Evolutionary conservation across 2,113 vertebrate species (phyloP), one percentile per base, ranked within the genome.

Genomic region (Murina feae): DNA sequence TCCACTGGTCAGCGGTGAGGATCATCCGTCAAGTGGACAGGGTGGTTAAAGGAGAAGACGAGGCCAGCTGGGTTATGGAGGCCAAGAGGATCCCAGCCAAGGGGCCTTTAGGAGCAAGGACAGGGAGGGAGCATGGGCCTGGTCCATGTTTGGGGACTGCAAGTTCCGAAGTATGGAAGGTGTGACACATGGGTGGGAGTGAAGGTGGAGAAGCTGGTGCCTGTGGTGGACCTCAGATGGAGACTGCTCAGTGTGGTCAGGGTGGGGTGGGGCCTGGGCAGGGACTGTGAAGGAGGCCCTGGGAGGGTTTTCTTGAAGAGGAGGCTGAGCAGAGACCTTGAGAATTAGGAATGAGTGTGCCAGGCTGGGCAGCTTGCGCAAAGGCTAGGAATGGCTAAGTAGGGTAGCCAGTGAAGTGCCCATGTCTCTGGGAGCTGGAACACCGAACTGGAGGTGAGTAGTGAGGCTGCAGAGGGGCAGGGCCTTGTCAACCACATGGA

Each of bases 1-100:
- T 99, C 99, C 91, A 99, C 99, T 0, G 99, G 99, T 0, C 99
- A 99, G 96, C 98, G 99, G 99, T 99, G 96, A 96, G 97, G 79
- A 72, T 18, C 35, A 3, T 16, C 9, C 0, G 0, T 37, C 78
- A 35, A 9, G 51, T 0, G 1, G 53, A 39, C 42, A 47, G 23
- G 44, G 71, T 10, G 30, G 47, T 63, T 72, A 23, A 76, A 37
- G 60, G 83, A 65, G 69, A 53, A 71, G 60, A 42, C n/a, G 55
- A 42, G 21, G 10, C 47, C 10, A 20, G n/a, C 76, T 53, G 28
- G 68, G 74, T 68, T 12, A 13, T 11, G 0, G 68, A 68, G 74
- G 69, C 63, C 68, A 4, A 58, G 39, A 8, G 47, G 17, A 10
- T 55, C 90, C 44, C 18, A 16, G 69, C 63, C 32, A 2, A 32